Conservation (phyloP, 2,113 vertebrate genomes). For the Zingel zingel region DNA sequence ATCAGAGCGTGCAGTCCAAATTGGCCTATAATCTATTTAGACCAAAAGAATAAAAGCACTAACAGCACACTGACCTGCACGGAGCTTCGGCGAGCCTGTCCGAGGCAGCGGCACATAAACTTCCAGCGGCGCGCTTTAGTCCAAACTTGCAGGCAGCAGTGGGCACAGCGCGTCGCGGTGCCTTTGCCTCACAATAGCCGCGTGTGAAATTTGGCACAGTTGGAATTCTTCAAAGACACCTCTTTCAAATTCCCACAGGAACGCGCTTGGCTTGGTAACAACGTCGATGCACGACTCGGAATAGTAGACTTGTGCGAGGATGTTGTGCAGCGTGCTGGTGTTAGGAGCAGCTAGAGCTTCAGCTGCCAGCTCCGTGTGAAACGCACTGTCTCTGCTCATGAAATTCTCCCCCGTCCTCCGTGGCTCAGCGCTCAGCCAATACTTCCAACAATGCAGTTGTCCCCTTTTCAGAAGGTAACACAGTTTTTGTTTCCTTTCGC, state of each 20-base stretch:
- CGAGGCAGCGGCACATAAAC: constrained; percentile 62
- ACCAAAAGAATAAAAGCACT: not conserved
- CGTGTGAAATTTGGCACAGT: constrained; percentile 30
- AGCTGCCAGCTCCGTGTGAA: constrained; percentile 53
- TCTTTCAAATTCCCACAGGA: not conserved
- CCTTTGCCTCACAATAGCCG: constrained; percentile 14
- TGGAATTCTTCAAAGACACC: constrained; percentile 26
- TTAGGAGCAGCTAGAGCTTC: constrained; percentile 24
- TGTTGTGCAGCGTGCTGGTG: constrained; percentile 11
- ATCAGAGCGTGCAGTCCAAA: constrained; percentile 29
- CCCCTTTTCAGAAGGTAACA: constrained; percentile 25
- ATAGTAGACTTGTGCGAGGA: constrained; percentile 6
- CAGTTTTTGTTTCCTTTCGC: constrained; percentile 30
- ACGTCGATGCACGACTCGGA: constrained; percentile 16
- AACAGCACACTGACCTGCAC: constrained; percentile 68
- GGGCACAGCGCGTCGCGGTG: constrained; percentile 27
- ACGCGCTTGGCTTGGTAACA: not conserved
- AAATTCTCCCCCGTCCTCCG: constrained; percentile 43
- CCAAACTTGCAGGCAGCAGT: constrained; percentile 69
- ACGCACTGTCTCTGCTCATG: constrained; percentile 36
- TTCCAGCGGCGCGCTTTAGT: constrained; percentile 74
- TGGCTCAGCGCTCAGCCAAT: constrained; percentile 34
- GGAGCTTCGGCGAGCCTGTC: constrained; percentile 30
- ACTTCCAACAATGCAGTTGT: constrained; percentile 63
- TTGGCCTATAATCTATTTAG: not conserved